These are phyloP conservation scores for Agrotis ipsilon DNA, from an alignment of 2,888 invertebrate species.

Conservation along the genomic window DNA sequence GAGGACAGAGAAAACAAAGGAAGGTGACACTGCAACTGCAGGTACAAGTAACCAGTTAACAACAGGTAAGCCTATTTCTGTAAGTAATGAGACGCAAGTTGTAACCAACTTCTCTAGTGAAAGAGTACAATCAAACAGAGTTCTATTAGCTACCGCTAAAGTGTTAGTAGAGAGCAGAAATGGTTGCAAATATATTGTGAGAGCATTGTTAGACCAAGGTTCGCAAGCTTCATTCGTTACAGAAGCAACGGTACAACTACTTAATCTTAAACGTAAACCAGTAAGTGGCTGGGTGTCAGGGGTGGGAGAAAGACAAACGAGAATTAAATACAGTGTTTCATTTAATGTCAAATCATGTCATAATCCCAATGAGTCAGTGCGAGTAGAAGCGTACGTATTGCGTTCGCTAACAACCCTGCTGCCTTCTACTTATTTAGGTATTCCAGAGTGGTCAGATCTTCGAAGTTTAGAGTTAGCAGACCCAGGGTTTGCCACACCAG, in stretches of 20 bases:
- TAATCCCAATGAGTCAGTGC: not conserved
- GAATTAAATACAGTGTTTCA: conserved; percentile 24
- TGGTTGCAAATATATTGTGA: conserved; percentile 20
- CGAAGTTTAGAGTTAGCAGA: conserved; percentile 2
- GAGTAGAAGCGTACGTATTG: conserved; percentile 19
- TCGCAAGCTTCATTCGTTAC: conserved; percentile 35
- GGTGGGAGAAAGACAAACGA: not conserved
- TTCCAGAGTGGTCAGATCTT: not conserved
- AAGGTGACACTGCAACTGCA: not conserved
- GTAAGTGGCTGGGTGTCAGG: conserved; percentile 5
- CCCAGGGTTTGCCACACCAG: conserved; percentile 20
- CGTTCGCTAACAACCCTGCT: conserved; percentile 19
- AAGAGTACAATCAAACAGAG: not conserved
- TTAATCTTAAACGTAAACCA: not conserved
- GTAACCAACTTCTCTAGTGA: too few species aligned
- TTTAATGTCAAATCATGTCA: conserved; percentile 12
- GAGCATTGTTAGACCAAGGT: conserved; percentile 34
- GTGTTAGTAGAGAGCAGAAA: conserved; percentile 16
- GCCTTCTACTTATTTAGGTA: not conserved
- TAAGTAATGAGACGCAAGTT: too few species aligned
- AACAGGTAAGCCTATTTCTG: not conserved
- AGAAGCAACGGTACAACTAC: conserved; percentile 10
- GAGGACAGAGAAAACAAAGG: conserved; percentile 6
- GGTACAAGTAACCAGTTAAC: conserved; percentile 9
- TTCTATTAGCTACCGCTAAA: conserved; percentile 36